Evolutionary conservation across 2,888 invertebrate genomes (phyloP), one percentile per base, ranked within the genome.

Genomic region (Aradus depressus): DNA sequence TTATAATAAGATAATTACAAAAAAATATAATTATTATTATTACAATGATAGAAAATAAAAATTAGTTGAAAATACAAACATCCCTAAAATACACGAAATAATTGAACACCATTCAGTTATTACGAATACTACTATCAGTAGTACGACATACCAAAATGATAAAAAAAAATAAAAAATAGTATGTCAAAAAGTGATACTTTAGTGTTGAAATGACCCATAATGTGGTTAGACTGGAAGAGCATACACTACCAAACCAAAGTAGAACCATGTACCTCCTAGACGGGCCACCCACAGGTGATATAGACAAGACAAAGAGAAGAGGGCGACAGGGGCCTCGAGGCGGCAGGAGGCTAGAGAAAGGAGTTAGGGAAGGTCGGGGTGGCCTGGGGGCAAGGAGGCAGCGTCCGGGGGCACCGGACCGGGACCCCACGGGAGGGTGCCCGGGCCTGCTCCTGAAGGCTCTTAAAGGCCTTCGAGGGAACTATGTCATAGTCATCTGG

Each of bases 331-430:
- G 21, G 22, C 22, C 37, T 22, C 16, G 47, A 37, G 18, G 47
- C 25, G 23, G 23, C 21, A 23, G 38, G 28, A 37, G 47, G 47
- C 32, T 52, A 34, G 45, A 31, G 22, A 41, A 35, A 16, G 51
- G 44, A 18, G 44, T 44, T 14, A 12, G 21, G 34, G 32, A 26
- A 5, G 21, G 25, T 23, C 25, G 44, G 21, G 18, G 25, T 4
- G 25, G 47, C 18, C 22, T 31, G n/a, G 45, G 53, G 41, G 44
- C 68, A 37, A 79, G n/a, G n/a, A n/a, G n/a, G n/a, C n/a, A n/a
- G n/a, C n/a, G n/a, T 75, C 50, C 78, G 69, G 0, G 80, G 80
- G 65, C 80, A 81, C 44, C 75, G 72, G 1, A 76, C 77, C 21
- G 73, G 70, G 60, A 75, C 68, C 8, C 73, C 69, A 54, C 72